phyloP scores from a whole-genome alignment of 2,888 invertebrate genomes.

The Oscheius myriophilus region DNA sequence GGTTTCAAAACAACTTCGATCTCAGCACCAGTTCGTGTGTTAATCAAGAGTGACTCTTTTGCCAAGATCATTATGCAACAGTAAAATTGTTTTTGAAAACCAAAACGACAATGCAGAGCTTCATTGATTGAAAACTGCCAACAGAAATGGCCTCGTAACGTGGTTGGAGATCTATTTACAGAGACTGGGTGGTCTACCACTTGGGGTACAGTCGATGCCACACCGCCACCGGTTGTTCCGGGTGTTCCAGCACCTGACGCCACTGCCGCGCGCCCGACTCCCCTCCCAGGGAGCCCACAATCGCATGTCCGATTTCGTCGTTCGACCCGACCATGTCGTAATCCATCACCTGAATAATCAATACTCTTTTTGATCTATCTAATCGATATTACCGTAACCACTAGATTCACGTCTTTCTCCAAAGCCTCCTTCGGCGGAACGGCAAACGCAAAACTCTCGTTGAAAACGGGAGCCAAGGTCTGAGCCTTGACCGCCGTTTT shows the following conservation, averaged over 20 bases:
- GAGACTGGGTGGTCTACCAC: too few relatives aligned
- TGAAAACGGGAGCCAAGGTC: constrained; percentile 66
- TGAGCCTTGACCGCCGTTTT: constrained; percentile 69
- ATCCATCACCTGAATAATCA: constrained; percentile 65
- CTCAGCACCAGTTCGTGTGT: too few relatives aligned
- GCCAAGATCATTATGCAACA: too few relatives aligned
- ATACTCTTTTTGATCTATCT: constrained; percentile 3
- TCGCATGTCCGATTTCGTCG: constrained; percentile 69
- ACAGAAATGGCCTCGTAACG: too few relatives aligned
- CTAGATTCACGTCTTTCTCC: constrained; percentile 63
- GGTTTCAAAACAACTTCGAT: too few relatives aligned
- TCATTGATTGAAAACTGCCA: too few relatives aligned
- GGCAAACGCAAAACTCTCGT: constrained; percentile 69
- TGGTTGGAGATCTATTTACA: too few relatives aligned
- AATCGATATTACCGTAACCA: constrained; percentile 57
- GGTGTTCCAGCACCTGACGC: constrained; percentile 64
- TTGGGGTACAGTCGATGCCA: constrained; percentile 68
- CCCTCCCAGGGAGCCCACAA: constrained; percentile 64
- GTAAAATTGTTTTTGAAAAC: too few relatives aligned
- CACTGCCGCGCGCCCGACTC: constrained; percentile 67
- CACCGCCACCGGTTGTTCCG: constrained; percentile 64
- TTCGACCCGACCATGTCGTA: constrained; percentile 67
- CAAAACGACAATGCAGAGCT: too few relatives aligned
- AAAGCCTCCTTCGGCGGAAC: constrained; percentile 62
- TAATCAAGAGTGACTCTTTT: too few relatives aligned